A percentile compares a stretch with the other conserved stretches of the same genome.
Evolutionary conservation across 64 coral and sea anemone genomes (phyloP).

Genomic region (Montipora efflorescens): DNA sequence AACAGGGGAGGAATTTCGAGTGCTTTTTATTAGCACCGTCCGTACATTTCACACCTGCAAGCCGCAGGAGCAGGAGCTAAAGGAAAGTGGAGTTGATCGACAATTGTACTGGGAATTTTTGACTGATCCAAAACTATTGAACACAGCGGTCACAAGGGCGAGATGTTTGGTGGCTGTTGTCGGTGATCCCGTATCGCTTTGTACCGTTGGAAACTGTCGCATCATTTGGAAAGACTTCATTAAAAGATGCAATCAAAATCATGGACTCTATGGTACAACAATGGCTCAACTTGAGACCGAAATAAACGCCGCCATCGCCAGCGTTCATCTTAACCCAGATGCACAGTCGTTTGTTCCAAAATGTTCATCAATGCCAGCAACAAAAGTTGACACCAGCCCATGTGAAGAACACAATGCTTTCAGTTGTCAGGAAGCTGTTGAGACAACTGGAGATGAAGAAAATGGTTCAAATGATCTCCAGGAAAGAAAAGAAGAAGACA

Average conservation of each 20-base stretch:
- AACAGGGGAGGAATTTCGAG: slow-evolving; percentile 62
- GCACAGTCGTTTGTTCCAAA: slow-evolving; percentile 53
- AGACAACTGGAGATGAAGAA: background rate
- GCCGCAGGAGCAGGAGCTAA: slow-evolving; percentile 9
- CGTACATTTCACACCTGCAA: slow-evolving; percentile 50
- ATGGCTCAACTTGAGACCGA: slow-evolving; percentile 33
- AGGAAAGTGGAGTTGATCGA: background rate
- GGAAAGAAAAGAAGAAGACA: background rate
- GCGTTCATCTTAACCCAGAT: slow-evolving; percentile 35
- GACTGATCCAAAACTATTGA: slow-evolving; percentile 80
- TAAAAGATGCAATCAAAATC: slow-evolving; percentile 45
- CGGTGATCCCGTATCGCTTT: slow-evolving; percentile 80
- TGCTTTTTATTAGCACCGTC: slow-evolving; percentile 68
- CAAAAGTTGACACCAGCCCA: background rate
- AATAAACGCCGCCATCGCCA: slow-evolving; percentile 22
- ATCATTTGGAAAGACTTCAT: slow-evolving; percentile 77
- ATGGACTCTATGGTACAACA: slow-evolving; percentile 53
- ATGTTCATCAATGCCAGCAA: background rate
- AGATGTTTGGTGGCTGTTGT: slow-evolving; percentile 74
- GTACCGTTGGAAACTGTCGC: slow-evolving; percentile 74
- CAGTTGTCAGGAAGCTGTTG: background rate
- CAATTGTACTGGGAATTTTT: slow-evolving; percentile 72
- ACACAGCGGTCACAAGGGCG: slow-evolving; percentile 81
- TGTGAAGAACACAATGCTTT: background rate
- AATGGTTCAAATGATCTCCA: background rate